Evolutionary conservation across 1,140 invertebrate genomes (phyloP).

Genomic region (Microplitis mediator): DNA sequence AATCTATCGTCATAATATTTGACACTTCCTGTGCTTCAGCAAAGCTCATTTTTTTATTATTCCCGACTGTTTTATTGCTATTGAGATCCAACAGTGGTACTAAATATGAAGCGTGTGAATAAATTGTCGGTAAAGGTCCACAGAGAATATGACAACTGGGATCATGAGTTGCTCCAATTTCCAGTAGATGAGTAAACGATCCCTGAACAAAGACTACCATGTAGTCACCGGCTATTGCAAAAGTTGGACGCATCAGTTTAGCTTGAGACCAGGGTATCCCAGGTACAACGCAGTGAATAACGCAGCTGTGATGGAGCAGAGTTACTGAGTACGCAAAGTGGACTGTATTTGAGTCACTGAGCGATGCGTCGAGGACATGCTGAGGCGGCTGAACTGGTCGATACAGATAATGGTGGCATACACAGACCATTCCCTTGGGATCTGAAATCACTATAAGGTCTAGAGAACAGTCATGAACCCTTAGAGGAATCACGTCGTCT

Average conservation of each 20-base stretch:
- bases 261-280: constrained; percentile 78
- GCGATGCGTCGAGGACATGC: constrained; percentile 62
- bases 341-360: constrained; percentile 69
- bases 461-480: constrained; percentile 80
- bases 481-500: constrained; percentile 77
- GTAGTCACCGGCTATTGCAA: constrained; percentile 76
- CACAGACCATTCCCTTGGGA: constrained; percentile 75
- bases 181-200: constrained; percentile 79
- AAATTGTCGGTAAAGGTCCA: constrained; percentile 63
- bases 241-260: constrained; percentile 75
- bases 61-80: background rate
- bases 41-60: background rate
- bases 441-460: constrained; percentile 79
- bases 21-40: constrained; percentile 9
- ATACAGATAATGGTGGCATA: constrained; percentile 86
- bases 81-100: constrained; percentile 64
- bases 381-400: constrained; percentile 70
- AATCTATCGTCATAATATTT: constrained; percentile 65
- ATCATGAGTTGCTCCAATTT: constrained; percentile 79
- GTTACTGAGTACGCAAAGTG: constrained; percentile 85
- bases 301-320: constrained; percentile 78
- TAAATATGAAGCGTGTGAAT: constrained; percentile 67
- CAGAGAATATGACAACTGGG: constrained; percentile 79
- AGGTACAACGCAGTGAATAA: constrained; percentile 80
- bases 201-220: constrained; percentile 79